Conservation (phyloP, 2,113 vertebrate species). For the Arenaria interpres region DNA sequence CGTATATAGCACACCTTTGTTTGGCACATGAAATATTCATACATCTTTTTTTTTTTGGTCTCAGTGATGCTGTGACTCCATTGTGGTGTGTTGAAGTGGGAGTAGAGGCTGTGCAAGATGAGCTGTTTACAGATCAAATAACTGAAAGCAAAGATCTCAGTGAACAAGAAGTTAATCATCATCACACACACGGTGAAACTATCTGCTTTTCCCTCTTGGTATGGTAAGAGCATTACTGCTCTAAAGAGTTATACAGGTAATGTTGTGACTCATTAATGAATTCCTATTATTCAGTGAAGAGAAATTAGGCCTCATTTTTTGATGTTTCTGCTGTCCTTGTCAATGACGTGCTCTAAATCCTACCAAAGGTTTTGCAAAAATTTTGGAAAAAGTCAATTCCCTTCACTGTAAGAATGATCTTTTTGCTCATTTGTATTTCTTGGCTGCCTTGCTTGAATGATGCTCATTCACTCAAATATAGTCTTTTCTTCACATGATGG, state of each 20-base stretch:
- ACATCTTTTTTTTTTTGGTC: neutral
- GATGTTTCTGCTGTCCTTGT: neutral
- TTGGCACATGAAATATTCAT: constrained; percentile 30
- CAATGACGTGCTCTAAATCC: neutral
- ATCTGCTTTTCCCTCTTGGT: neutral
- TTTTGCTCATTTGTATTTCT: neutral
- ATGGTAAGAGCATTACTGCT: neutral
- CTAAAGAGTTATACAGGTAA: neutral
- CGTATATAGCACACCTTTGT: neutral
- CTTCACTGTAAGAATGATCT: neutral
- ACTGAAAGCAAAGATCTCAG: neutral
- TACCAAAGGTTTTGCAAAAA: neutral
- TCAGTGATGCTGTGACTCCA: neutral
- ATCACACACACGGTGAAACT: neutral
- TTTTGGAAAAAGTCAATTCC: neutral
- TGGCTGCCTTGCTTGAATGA: neutral
- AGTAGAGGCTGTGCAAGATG: neutral
- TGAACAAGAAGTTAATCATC: neutral
- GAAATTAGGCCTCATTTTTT: neutral
- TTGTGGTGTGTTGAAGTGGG: neutral
- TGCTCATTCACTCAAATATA: neutral
- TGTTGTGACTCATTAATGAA: neutral
- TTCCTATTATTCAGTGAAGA: neutral
- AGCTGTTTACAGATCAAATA: neutral
- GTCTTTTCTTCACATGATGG: neutral